Evolutionary conservation across 2,113 vertebrate genomes (phyloP).

Genomic region (Gracilinanus agilis): DNA sequence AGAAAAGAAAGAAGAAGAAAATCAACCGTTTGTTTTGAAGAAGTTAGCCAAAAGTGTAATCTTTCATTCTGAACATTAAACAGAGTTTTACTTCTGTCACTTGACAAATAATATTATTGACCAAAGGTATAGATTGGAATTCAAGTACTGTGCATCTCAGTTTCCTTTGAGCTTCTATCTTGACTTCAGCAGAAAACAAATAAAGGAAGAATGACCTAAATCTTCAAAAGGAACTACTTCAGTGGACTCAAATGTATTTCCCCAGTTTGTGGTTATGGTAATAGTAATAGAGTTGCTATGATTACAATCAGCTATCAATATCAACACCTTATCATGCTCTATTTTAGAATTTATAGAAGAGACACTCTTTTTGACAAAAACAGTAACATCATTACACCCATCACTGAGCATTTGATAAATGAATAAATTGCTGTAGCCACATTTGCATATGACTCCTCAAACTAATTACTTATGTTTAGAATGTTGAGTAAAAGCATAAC

Average conservation of each 20-base stretch:
- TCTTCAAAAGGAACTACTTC: constrained; percentile 20
- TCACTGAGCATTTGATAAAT: constrained; percentile 6
- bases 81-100: constrained; percentile 21
- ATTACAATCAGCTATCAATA: constrained; percentile 17
- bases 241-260: background rate
- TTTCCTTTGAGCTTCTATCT: background rate
- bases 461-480: background rate
- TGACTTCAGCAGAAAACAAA: constrained; percentile 30
- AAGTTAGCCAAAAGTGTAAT: background rate
- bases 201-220: background rate
- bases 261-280: background rate
- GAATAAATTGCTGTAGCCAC: background rate
- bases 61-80: background rate
- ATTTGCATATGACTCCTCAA: background rate
- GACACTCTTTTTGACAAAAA: background rate
- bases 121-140: background rate
- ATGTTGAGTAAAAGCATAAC: background rate
- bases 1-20: background rate
- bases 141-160: background rate
- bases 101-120: constrained; percentile 8
- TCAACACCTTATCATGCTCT: background rate
- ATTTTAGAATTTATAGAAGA: background rate
- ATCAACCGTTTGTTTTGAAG: background rate
- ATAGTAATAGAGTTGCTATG: background rate
- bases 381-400: background rate